These are phyloP conservation scores for Ophonus ardosiacus DNA, from an alignment of 2,888 invertebrate genomes.

Conservation along the genomic window DNA sequence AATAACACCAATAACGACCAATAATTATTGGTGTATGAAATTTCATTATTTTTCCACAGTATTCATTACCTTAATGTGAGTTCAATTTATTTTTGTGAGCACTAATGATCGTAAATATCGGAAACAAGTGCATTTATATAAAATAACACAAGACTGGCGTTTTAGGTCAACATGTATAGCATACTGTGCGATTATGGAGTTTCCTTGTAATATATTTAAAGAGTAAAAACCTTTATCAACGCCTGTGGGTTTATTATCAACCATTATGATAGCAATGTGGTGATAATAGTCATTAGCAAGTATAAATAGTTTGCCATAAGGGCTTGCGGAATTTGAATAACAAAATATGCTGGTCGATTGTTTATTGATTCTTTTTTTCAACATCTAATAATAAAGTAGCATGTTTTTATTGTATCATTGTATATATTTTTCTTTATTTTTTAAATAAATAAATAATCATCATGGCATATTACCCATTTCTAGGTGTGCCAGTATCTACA, in stretches of 20 bases:
- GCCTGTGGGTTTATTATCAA: conserved; percentile 37
- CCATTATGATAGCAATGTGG: conserved; percentile 3
- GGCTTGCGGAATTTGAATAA: not conserved
- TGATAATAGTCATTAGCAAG: conserved; percentile 25
- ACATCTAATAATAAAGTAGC: too few relatives aligned
- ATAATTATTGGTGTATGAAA: not conserved
- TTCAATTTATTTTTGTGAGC: not conserved
- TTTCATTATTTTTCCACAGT: not conserved
- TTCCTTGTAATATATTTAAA: not conserved
- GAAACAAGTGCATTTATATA: conserved; percentile 2
- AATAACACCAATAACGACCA: conserved; percentile 17
- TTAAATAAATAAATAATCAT: too few relatives aligned
- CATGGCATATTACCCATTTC: too few relatives aligned
- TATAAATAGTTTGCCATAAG: not conserved
- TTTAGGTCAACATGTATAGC: not conserved
- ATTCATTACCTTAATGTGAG: conserved; percentile 16
- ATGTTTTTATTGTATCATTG: too few relatives aligned
- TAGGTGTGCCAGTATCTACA: too few relatives aligned
- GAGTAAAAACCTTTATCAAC: conserved; percentile 26
- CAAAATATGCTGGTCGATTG: not conserved
- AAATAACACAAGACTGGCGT: not conserved
- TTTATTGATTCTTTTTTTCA: not conserved
- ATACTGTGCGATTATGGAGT: conserved; percentile 17
- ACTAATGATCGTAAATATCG: not conserved
- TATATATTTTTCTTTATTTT: too few relatives aligned